These are phyloP conservation scores for Oreochromis niloticus DNA, from an alignment of 2,113 vertebrate species.

Conservation along the genomic window DNA sequence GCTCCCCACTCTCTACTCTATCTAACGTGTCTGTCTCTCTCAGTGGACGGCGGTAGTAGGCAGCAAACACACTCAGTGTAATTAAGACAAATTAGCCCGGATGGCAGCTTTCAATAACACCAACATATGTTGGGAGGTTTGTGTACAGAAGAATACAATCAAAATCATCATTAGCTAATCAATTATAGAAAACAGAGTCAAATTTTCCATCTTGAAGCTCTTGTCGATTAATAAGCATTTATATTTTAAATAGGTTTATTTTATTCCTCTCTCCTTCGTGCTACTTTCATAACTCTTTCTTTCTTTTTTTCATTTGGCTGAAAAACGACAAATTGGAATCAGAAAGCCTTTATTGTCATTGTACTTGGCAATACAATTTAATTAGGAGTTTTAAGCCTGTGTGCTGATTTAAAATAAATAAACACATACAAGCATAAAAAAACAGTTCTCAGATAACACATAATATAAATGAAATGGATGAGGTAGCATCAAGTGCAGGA, in stretches of 20 bases:
- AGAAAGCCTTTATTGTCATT: neutral
- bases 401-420: neutral
- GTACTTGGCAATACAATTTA: neutral
- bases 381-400: neutral
- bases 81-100: slow-evolving; percentile 71
- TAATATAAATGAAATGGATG: too few relatives aligned
- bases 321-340: neutral
- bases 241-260: neutral
- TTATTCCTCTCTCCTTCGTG: neutral
- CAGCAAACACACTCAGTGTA: slow-evolving; percentile 54
- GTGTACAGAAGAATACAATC: slow-evolving; percentile 57
- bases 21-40: slow-evolving; percentile 61
- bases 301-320: neutral
- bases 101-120: slow-evolving; percentile 58
- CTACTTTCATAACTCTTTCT: neutral
- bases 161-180: slow-evolving; percentile 61
- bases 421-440: neutral
- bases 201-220: slow-evolving; percentile 20
- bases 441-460: too few relatives aligned
- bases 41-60: slow-evolving; percentile 44
- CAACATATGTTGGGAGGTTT: slow-evolving; percentile 61
- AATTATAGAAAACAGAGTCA: slow-evolving; percentile 38
- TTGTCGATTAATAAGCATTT: slow-evolving; percentile 4
- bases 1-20: slow-evolving; percentile 61
- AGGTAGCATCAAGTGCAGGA: neutral